phyloP scores from a whole-genome alignment of 2,797 vertebrate genomes.

The Pseudotriccus pelzelni region DNA sequence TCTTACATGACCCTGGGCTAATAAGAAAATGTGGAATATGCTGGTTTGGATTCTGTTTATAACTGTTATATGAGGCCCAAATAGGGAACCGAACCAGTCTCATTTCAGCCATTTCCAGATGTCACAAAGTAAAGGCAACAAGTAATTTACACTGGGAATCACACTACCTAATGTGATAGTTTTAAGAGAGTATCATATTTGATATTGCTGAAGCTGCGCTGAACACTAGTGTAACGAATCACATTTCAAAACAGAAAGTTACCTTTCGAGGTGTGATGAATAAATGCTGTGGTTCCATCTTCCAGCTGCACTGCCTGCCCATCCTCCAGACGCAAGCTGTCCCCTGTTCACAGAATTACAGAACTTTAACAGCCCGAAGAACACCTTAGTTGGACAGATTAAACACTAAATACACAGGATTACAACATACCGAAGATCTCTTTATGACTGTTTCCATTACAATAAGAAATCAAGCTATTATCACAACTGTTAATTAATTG shows the following conservation, averaged over 20 bases:
- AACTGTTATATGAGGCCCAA: neutral
- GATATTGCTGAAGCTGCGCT: neutral
- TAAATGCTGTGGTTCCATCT: conserved; percentile 96
- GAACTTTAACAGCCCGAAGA: neutral
- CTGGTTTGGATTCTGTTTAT: neutral
- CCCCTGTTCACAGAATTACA: conserved; percentile 76
- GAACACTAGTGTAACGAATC: neutral
- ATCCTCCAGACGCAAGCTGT: conserved; percentile 93
- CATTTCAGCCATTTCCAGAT: neutral
- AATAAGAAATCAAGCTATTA: neutral
- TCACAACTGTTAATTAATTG: neutral
- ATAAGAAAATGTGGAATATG: neutral
- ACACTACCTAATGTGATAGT: neutral
- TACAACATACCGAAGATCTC: neutral
- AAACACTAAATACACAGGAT: neutral
- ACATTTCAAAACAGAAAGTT: conserved; percentile 11
- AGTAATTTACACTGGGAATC: neutral
- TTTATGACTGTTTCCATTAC: neutral
- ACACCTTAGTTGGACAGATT: neutral
- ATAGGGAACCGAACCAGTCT: neutral
- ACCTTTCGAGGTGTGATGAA: conserved; percentile 97
- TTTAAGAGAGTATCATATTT: neutral
- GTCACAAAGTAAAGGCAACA: neutral
- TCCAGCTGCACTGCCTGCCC: conserved; percentile 97
- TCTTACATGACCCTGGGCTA: neutral